phyloP scores from a whole-genome alignment of 2,888 invertebrate species.

The Athrips mouffetella region DNA sequence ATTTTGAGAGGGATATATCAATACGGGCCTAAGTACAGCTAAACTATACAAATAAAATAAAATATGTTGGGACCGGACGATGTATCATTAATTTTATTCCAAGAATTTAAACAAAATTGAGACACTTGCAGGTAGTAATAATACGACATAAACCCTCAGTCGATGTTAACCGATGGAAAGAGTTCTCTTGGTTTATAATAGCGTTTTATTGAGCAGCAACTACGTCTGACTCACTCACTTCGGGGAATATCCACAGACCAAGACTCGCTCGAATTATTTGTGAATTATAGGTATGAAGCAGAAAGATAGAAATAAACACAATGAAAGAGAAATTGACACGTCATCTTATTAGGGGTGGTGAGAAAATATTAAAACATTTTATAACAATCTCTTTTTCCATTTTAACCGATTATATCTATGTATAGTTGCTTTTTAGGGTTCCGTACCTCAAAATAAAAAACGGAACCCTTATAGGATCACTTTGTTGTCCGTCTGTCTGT shows the following conservation, averaged over 20 bases:
- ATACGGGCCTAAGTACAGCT: no score
- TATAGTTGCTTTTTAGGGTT: no score
- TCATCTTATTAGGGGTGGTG: not conserved
- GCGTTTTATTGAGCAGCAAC: slow-evolving; percentile 1
- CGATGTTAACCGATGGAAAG: not conserved
- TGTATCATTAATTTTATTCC: no score
- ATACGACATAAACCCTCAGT: not conserved
- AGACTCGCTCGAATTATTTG: not conserved
- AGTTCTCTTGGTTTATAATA: slow-evolving; percentile 6
- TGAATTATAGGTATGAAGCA: no score
- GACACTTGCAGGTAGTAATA: not conserved
- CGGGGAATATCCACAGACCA: not conserved
- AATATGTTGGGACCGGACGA: not conserved
- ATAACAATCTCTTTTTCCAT: no score
- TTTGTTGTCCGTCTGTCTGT: no score
- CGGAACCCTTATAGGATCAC: no score
- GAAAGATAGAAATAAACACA: not conserved
- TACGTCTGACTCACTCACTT: not conserved
- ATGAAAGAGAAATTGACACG: not conserved
- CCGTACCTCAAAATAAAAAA: no score
- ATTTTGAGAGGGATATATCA: no score
- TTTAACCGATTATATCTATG: no score
- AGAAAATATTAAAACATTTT: not conserved
- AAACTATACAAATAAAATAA: not conserved
- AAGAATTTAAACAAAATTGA: no score